A percentile compares a stretch with the other conserved stretches of the same genome.
Conservation (phyloP, 2,113 vertebrate species). For the Notechis scutatus region DNA sequence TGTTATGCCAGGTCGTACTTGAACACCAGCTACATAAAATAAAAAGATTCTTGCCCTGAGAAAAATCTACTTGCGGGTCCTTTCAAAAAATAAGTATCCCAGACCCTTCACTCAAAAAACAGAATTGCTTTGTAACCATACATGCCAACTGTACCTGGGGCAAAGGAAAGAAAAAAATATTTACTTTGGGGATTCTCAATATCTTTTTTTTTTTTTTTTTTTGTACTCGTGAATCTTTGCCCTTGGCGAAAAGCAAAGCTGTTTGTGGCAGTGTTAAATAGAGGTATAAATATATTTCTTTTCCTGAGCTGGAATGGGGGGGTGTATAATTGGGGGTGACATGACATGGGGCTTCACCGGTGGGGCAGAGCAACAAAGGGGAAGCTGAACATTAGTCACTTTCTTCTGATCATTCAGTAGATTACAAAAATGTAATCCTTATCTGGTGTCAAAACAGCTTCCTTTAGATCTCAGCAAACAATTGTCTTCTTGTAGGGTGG, state of each 20-base stretch:
- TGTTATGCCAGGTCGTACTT: background rate
- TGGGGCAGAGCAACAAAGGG: background rate
- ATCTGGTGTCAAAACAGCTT: background rate
- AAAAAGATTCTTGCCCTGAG: background rate
- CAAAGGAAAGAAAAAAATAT: background rate
- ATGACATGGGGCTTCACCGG: background rate
- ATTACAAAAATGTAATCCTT: background rate
- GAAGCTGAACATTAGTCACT: too few species aligned
- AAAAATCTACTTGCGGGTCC: background rate
- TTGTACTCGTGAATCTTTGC: background rate
- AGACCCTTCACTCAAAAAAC: background rate
- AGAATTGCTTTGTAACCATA: background rate
- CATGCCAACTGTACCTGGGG: background rate
- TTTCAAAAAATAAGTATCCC: background rate
- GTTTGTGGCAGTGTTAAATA: background rate
- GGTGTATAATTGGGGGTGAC: background rate
- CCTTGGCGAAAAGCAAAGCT: background rate
- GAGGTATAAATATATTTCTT: background rate
- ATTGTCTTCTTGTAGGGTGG: background rate
- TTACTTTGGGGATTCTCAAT: background rate
- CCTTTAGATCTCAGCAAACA: background rate
- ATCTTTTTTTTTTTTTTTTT: too few species aligned
- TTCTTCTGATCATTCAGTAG: background rate
- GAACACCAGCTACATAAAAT: background rate
- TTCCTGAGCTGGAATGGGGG: background rate